Base-by-base conservation (phyloP, 2,888 invertebrate species). In the Dusona sp. region DNA sequence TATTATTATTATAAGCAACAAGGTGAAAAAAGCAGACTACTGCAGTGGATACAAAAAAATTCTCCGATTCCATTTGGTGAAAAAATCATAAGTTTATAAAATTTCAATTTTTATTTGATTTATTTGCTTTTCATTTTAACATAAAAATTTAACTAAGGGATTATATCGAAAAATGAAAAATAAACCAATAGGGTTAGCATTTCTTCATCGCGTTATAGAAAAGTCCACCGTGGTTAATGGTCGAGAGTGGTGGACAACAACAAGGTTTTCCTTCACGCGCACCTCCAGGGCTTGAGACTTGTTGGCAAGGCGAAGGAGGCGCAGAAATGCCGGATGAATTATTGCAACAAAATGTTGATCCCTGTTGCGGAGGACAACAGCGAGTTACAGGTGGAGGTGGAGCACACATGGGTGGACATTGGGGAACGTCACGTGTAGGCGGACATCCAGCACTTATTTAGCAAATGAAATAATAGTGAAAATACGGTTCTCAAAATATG, bases 191-290 rank as follows among this genome's bases (percentile, higher is more conserved):
- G 13, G 72, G 51, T 87, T 74, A 48, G 70, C 45, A 89, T 68
- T 61, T 84, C 16, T 67, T 87, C 48, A 84, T 87, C 4, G 87
- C 88, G 7, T 70, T 83, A 22, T 90, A 90, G 48, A 88, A 90
- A n/a, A 90, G 79, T 75, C 90, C 90, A 3, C 90, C 90, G 4
- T 73, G 72, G 22, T 87, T 89, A 33, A 90, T 78, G 29, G 90
- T 80, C 19, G 90, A 88, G 16, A 80, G 73, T 11, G 85, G 61
- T 22, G 79, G 83, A 72, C 89, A 89, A 25, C 67, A 80, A 22
- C 87, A 88, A 38, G 19, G 13, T 22, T n/a, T n/a, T 25, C 25
- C 48, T 64, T 65, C 73, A 38, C 45, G 57, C 29, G 25, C 13
- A n/a, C 33, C 2, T 45, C 45, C 22, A 4, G 65, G n/a, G 16